Conservation (phyloP, 2,888 invertebrate species). For the Scaptomyza polygonia region DNA sequence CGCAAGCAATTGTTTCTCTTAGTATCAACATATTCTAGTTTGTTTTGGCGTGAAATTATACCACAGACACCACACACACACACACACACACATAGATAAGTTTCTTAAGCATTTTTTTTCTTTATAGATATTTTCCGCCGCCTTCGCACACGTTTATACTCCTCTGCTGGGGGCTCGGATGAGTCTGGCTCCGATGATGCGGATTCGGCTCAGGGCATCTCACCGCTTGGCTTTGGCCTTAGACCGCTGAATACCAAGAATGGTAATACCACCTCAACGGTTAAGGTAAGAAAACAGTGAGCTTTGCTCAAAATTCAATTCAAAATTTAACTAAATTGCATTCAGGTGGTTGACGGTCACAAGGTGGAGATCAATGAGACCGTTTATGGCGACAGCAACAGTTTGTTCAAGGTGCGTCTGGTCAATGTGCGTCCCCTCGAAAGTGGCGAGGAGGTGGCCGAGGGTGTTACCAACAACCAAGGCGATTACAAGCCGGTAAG, state of each 20-base stretch:
- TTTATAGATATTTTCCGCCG: conserved; percentile 81
- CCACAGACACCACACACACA: conserved; percentile 46
- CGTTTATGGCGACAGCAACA: conserved; percentile 84
- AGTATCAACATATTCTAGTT: conserved; percentile 24
- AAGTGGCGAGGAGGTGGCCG: conserved; percentile 76
- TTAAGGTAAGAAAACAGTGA: conserved; percentile 76
- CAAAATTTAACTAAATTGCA: background rate
- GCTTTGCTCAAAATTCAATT: background rate
- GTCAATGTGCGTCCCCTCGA: conserved; percentile 85
- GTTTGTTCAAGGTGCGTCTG: conserved; percentile 85
- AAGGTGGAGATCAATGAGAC: conserved; percentile 86
- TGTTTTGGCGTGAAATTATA: conserved; percentile 62
- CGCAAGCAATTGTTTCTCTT: background rate
- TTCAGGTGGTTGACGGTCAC: conserved; percentile 86
- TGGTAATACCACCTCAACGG: conserved; percentile 83
- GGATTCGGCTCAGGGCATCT: conserved; percentile 49
- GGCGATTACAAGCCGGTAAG: conserved; percentile 34
- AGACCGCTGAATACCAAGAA: conserved; percentile 67
- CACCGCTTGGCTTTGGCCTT: conserved; percentile 45
- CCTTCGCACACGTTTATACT: conserved; percentile 80
- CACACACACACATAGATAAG: background rate
- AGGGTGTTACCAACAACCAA: conserved; percentile 53
- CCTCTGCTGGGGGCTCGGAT: conserved; percentile 44
- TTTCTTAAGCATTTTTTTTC: conserved; percentile 25
- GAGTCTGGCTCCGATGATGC: conserved; percentile 41